Evolutionary conservation across 1,140 invertebrate species (phyloP), one percentile per base, ranked within the genome.

Genomic region (Triops longicaudatus): DNA sequence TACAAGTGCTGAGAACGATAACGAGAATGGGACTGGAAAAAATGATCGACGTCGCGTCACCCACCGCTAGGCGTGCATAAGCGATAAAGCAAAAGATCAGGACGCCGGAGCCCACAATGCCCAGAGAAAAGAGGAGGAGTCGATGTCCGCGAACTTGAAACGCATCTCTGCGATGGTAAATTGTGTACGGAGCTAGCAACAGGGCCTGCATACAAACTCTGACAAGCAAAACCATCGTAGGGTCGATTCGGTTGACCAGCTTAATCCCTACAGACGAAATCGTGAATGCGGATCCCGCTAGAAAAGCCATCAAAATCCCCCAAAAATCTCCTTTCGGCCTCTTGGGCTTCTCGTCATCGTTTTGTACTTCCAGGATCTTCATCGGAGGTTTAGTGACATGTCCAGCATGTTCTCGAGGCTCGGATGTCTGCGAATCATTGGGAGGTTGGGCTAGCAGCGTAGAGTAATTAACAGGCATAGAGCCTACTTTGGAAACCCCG

Each of bases 11-110:
- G 4, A 75, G 37, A 14, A 75, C 28, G n/a, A 75, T 44, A 14
- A 75, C 74, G 41, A 75, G 37, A 10, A 75, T 44, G 11, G 74
- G 74, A 75, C 37, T 43, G 10, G 37, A 43, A 5, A 75, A 75
- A 31, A 75, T 75, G 31, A 75, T 75, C 22, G 74, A 26, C 26
- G 74, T 75, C 14, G 74, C 74, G 17, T 75, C 74, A 10, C 74
- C 74, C 14, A 75, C 74, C 14, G 74, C 28, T 26, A 75, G 37
- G 26, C 74, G 74, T 14, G 37, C 44, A 26, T 43, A 75, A 17
- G 74, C 74, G 17, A 75, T 43, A 44, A 75, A 75, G 74, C 37
- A 43, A 31, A 75, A 75, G 3, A 75, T 42, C 9, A 75, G 37
- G 11, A 75, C 74, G 17, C 74, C 74, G 37, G 37, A 75, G 7